Evolutionary conservation across 2,888 invertebrate genomes (phyloP), one percentile per base, ranked within the genome.

Genomic region (Halocaridina rubra): DNA sequence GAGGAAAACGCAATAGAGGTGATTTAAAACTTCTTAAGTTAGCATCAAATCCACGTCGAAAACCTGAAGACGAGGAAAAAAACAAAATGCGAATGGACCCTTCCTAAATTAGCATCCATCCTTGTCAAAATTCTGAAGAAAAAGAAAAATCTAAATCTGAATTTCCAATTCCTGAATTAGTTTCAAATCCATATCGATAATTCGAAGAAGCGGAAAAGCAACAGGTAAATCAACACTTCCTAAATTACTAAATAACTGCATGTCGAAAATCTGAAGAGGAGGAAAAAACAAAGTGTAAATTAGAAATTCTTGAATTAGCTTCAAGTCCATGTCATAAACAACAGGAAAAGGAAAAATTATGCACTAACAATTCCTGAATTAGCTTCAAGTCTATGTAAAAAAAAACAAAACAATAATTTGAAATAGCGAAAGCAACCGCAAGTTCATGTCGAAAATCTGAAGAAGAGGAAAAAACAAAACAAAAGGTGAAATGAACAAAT

Each of bases 291-390:
- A 22, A 61, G 61, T 13, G 61, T 16, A 19, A 16, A n/a, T n/a
- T n/a, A n/a, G n/a, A n/a, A n/a, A n/a, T n/a, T n/a, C n/a, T n/a
- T n/a, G n/a, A n/a, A n/a, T n/a, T n/a, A n/a, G n/a, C n/a, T n/a
- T n/a, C n/a, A n/a, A n/a, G 88, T n/a, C n/a, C n/a, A n/a, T n/a
- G n/a, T n/a, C n/a, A 19, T 16, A 61, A 61, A 22, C 13, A 16
- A 22, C n/a, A 27, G 29, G 69, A 69, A 27, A 69, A 27, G 81
- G 94, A 93, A 19, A 93, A 93, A 8, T 92, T 92, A 89, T 94
- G 94, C 4, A 94, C 94, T 86, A 92, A 88, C 13, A 92, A 90
- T 89, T 92, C 91, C 13, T 90, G 89, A 4, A 91, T 46, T 61
- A 91, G 90, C 78, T 90, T 91, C 64, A 93, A 89, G 88, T 92